phyloP scores from a whole-genome alignment of 2,797 vertebrate genomes.

The Leontocebus nigricollis region DNA sequence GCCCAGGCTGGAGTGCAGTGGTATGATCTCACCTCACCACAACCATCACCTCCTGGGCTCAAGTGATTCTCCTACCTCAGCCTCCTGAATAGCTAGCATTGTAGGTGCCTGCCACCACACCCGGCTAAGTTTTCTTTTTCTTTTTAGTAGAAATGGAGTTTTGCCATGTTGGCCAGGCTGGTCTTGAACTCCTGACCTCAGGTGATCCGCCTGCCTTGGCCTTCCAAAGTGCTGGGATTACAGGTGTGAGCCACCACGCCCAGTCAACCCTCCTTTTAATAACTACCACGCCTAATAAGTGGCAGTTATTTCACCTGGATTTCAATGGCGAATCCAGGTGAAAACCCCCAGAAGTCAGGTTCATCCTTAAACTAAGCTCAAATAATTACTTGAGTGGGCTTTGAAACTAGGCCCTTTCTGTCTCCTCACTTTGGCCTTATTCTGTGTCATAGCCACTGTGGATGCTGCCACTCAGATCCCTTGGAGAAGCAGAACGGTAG shows the following conservation, averaged over 20 bases:
- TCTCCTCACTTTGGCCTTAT: no score
- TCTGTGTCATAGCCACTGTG: background rate
- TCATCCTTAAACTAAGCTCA: background rate
- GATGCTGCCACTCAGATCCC: background rate
- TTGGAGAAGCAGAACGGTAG: background rate
- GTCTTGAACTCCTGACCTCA: background rate
- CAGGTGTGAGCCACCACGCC: background rate
- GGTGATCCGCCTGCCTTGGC: background rate
- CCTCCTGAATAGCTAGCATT: background rate
- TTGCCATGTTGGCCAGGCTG: background rate
- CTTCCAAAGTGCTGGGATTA: background rate
- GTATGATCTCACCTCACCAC: background rate
- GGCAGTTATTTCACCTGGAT: background rate
- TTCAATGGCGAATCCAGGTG: background rate
- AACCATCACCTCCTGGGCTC: background rate
- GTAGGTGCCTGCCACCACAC: background rate
- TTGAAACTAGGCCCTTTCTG: background rate
- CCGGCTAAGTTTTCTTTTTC: background rate
- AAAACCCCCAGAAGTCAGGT: background rate
- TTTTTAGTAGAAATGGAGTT: background rate
- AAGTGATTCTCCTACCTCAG: background rate
- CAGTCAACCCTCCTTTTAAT: background rate
- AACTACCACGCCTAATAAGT: background rate
- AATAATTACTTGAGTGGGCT: background rate
- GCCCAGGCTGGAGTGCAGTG: background rate